Percentiles rank a stretch among this genome's conserved stretches.
These are phyloP conservation scores for Anorthoa munda DNA, from an alignment of 2,888 invertebrate species.

Conservation along the genomic window DNA sequence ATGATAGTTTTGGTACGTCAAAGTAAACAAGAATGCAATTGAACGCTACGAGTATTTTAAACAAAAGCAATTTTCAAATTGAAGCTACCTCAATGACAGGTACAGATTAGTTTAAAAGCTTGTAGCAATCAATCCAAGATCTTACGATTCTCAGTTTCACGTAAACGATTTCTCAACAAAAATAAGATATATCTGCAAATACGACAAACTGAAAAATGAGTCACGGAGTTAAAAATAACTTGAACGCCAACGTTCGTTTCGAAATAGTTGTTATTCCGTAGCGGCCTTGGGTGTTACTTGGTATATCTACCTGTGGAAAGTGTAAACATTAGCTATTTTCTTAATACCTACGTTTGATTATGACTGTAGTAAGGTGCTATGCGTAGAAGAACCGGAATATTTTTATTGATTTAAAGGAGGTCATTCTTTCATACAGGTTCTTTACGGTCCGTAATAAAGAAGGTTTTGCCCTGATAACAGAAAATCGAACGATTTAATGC, in stretches of 20 bases:
- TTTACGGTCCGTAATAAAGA: not conserved
- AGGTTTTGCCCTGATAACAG: too few species aligned
- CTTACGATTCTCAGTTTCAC: not conserved
- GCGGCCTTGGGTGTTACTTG: constrained; percentile 39
- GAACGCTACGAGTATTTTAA: not conserved
- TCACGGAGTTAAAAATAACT: constrained; percentile 49
- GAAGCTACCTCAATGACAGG: too few species aligned
- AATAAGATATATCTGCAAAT: constrained; percentile 24
- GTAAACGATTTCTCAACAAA: constrained; percentile 22
- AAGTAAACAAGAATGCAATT: not conserved
- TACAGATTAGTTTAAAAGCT: not conserved
- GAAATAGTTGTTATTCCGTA: constrained; percentile 43
- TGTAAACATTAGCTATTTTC: constrained; percentile 49
- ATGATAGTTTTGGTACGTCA: too few species aligned
- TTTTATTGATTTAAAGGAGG: not conserved
- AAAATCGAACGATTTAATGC: too few species aligned
- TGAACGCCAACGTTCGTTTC: constrained; percentile 43
- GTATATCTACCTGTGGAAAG: constrained; percentile 18
- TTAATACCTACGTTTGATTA: constrained; percentile 21
- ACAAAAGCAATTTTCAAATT: not conserved
- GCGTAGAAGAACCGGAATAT: not conserved
- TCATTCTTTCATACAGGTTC: not conserved
- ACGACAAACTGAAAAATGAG: constrained; percentile 37
- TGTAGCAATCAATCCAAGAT: not conserved
- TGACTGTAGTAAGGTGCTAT: constrained; percentile 29